Evolutionary conservation across 2,113 vertebrate species (phyloP).

Genomic region (Bubo blakistoni): DNA sequence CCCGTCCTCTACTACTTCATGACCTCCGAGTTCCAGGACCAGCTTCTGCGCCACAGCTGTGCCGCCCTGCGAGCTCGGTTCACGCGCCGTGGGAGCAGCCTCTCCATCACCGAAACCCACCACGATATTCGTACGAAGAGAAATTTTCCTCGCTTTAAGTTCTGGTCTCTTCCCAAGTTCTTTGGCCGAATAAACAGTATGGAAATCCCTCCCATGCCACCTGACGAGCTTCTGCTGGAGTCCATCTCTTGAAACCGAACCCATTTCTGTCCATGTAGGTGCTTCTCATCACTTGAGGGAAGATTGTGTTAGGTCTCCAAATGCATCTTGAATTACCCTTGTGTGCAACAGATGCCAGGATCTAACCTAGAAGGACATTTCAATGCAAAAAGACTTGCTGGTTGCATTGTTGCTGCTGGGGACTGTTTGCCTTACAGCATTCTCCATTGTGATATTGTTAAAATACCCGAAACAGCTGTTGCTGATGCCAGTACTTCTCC

Average conservation of each 20-base stretch:
- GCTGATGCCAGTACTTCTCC: background rate
- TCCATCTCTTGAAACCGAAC: conserved; percentile 20
- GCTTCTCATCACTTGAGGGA: background rate
- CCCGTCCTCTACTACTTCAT: conserved; percentile 92
- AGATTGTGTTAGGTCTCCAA: background rate
- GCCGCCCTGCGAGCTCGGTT: conserved; percentile 47
- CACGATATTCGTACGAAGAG: background rate
- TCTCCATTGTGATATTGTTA: accelerated
- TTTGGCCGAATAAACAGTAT: conserved; percentile 11
- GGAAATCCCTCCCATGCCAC: background rate
- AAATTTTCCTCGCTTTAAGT: background rate
- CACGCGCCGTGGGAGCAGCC: conserved; percentile 43
- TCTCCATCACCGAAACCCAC: background rate
- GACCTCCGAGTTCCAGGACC: conserved; percentile 83
- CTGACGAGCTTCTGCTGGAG: conserved; percentile 27
- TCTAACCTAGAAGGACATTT: background rate
- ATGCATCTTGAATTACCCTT: background rate
- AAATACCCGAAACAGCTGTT: accelerated
- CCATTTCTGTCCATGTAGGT: accelerated
- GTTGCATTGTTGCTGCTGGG: background rate
- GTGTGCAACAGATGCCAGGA: background rate
- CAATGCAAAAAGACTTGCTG: background rate
- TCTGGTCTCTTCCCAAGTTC: conserved; percentile 39
- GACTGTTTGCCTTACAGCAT: background rate
- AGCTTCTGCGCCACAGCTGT: conserved; percentile 62